Base-by-base conservation (phyloP, 1,140 invertebrate genomes). In the Hycleus cichorii region DNA sequence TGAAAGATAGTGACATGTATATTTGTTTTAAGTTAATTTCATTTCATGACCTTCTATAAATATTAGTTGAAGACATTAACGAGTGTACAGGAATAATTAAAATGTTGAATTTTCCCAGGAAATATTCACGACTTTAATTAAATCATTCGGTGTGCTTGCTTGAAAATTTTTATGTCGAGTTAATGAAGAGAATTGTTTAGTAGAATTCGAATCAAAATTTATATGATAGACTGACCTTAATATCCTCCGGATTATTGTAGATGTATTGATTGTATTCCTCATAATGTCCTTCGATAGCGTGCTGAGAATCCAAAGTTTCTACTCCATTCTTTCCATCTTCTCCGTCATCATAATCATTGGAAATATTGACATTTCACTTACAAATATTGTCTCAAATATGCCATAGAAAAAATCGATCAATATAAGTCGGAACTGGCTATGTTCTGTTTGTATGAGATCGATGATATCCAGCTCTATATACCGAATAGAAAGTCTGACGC, bases 401-500 rank as follows among this genome's bases (percentile, higher is more conserved):
- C 4, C 32, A 32, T 7, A 32, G 7, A 32, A 32, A 32, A 32
- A 32, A 32, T 32, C 32, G 32, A 32, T 32, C 32, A 7, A 32
- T 7, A 32, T 32, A 32, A 53, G 51, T 42, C 44, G 50, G 50
- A 52, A 53, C 44, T 53, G 51, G 4, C 32, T 32, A 5, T 7
- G 7, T 32, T 7, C 51, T 44, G 40, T 53, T 32, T 46, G 42
- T 45, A 45, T 44, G 42, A 53, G 51, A 53, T 53, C 51, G 51
- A 53, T 53, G 51, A 53, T 43, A 53, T 27, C 32, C 32, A 32
- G 32, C 2, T 32, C 4, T 32, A 32, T 18, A 18, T 18, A 18
- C 45, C 42, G 51, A 53, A 45, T 53, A 53, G 51, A 53, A 45
- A 46, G 51, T 32, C 51, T 53, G 51, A 53, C 51, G 51, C 51